phyloP scores from a whole-genome alignment of 2,797 vertebrate species.

The Enteromius radiatus region DNA sequence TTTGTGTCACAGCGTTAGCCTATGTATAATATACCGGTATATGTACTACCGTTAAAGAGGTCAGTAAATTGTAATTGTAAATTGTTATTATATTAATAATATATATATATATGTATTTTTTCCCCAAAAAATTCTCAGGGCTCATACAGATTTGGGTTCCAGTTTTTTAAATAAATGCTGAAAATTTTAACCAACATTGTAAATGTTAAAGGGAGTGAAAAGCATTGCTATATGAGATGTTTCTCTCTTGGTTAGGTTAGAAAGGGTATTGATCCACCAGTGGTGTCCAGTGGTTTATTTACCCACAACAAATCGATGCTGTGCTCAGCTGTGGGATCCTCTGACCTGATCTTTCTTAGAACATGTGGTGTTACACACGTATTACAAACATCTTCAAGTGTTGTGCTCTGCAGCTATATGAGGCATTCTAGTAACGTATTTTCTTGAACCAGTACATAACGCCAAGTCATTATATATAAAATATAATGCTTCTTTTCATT shows the following conservation, averaged over 20 bases:
- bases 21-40: neutral
- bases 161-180: conserved; percentile 16
- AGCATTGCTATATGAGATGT: conserved; percentile 28
- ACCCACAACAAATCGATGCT: conserved; percentile 84
- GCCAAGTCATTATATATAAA: neutral
- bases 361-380: conserved; percentile 46
- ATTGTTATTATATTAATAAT: neutral
- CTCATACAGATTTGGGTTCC: neutral
- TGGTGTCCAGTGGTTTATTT: conserved; percentile 81
- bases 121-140: neutral
- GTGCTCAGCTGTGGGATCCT: conserved; percentile 68
- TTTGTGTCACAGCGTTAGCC: neutral
- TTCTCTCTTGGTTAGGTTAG: conserved; percentile 58
- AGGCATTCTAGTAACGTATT: neutral
- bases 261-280: conserved; percentile 77
- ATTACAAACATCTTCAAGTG: conserved; percentile 3
- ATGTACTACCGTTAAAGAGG: neutral
- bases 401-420: conserved; percentile 1
- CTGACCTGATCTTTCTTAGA: conserved; percentile 69
- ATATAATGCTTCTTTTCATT: neutral
- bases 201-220: conserved; percentile 29
- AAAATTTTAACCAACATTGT: neutral
- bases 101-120: neutral
- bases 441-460: neutral
- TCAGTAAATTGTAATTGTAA: neutral